These are phyloP conservation scores for Paelopatides confundens DNA, from an alignment of 53 echinoderm and acorn worm genomes.

Conservation along the genomic window DNA sequence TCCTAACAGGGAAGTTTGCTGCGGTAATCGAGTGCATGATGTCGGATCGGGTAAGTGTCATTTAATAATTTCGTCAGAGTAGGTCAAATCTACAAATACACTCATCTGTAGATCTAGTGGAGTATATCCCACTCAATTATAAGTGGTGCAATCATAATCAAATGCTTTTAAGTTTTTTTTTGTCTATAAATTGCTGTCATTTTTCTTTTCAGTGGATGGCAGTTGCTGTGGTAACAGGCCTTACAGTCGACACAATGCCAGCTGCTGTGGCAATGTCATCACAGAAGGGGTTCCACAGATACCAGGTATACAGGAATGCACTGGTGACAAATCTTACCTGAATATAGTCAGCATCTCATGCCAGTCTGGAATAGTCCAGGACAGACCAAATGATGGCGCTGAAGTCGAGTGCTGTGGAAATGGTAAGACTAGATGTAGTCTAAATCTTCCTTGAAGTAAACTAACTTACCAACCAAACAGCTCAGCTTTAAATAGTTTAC, in stretches of 20 bases:
- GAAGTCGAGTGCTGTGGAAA: slow-evolving; percentile 18
- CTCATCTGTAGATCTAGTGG: too few relatives aligned
- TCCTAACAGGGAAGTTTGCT: slow-evolving; percentile 11
- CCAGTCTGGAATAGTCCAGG: background rate
- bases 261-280: background rate
- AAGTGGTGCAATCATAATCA: too few relatives aligned
- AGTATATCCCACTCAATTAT: too few relatives aligned
- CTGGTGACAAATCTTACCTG: background rate
- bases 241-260: slow-evolving; percentile 22
- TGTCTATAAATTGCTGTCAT: too few relatives aligned
- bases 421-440: background rate
- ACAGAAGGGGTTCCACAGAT: slow-evolving; percentile 13
- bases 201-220: slow-evolving; percentile 24
- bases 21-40: background rate
- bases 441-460: too few relatives aligned
- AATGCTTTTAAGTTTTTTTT: too few relatives aligned
- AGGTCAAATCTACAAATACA: too few relatives aligned
- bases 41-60: slow-evolving; percentile 21
- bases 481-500: too few relatives aligned
- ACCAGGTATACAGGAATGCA: slow-evolving; percentile 9
- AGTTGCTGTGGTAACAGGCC: background rate
- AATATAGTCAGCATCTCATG: background rate
- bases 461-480: too few relatives aligned
- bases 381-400: background rate
- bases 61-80: background rate